A percentile compares a stretch with the other conserved stretches of the same genome.
Evolutionary conservation across 2,797 vertebrate species (phyloP).

Genomic region (Hemibagrus guttatus): DNA sequence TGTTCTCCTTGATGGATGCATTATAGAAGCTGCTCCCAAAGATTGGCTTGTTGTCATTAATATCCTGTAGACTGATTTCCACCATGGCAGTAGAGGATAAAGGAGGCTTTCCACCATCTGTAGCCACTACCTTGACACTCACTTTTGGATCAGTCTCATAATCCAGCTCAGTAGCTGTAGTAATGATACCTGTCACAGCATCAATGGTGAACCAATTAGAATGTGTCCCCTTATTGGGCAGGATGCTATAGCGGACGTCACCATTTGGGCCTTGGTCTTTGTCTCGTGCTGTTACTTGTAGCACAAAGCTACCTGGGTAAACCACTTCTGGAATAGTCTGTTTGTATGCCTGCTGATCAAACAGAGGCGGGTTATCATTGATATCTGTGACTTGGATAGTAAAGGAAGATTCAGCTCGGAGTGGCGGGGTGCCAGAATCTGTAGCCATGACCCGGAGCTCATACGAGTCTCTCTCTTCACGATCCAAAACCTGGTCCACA

Average conservation of each 20-base stretch:
- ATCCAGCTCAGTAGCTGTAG: constrained; percentile 87
- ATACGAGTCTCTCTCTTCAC: constrained; percentile 93
- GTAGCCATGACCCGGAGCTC: constrained; percentile 92
- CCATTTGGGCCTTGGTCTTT: constrained; percentile 95
- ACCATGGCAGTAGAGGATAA: constrained; percentile 89
- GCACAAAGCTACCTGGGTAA: constrained; percentile 92
- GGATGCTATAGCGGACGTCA: constrained; percentile 86
- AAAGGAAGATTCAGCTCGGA: constrained; percentile 93
- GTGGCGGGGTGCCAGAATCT: constrained; percentile 89
- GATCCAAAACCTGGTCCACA: constrained; percentile 90
- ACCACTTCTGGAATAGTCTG: constrained; percentile 93
- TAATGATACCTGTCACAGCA: constrained; percentile 89
- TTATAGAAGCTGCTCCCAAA: constrained; percentile 90
- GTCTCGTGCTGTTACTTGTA: constrained; percentile 91
- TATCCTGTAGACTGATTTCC: constrained; percentile 88
- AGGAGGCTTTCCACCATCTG: constrained; percentile 82
- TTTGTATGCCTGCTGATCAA: constrained; percentile 89
- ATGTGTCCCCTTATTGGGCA: constrained; percentile 76
- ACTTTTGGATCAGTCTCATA: constrained; percentile 88
- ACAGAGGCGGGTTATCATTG: constrained; percentile 94
- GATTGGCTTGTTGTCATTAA: constrained; percentile 90
- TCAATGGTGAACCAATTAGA: constrained; percentile 92
- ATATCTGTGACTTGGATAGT: constrained; percentile 93
- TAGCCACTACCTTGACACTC: constrained; percentile 88
- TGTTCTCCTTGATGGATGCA: constrained; percentile 88